phyloP scores from a whole-genome alignment of 1,140 invertebrate genomes.

The Eufriesea mexicana region DNA sequence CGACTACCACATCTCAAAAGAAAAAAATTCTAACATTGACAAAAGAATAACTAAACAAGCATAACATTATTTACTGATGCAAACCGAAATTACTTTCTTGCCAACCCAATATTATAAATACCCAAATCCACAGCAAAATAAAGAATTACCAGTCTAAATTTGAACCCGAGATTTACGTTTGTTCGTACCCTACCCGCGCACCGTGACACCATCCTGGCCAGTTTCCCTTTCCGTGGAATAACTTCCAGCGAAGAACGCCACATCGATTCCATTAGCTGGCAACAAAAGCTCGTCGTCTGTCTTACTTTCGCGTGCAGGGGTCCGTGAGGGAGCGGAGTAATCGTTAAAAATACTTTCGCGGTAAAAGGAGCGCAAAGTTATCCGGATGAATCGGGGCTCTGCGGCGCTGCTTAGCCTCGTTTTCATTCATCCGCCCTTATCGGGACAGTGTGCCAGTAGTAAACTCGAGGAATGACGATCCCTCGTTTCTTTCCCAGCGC shows the following conservation, averaged over 20 bases:
- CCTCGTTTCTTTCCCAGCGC: not conserved
- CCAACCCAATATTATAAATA: too few relatives aligned
- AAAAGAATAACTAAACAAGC: too few relatives aligned
- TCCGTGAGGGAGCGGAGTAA: not conserved
- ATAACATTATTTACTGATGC: too few relatives aligned
- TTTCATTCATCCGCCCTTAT: conserved; percentile 21
- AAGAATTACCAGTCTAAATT: too few relatives aligned
- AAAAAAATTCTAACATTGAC: too few relatives aligned
- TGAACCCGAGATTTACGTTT: too few relatives aligned
- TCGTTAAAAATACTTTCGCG: not conserved
- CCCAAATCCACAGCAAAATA: too few relatives aligned
- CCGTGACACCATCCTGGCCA: not conserved
- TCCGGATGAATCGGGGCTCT: not conserved
- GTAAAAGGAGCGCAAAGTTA: not conserved
- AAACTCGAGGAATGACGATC: conserved; percentile 25
- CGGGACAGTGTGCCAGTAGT: not conserved
- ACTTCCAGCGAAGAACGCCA: not conserved
- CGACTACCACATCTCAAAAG: too few relatives aligned
- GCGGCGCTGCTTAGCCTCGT: not conserved
- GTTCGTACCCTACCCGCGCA: too few relatives aligned
- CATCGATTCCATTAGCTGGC: not conserved
- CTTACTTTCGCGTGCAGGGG: not conserved
- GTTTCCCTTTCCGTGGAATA: not conserved
- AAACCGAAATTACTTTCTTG: too few relatives aligned
- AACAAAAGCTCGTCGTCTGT: not conserved